A percentile compares a stretch with the other conserved stretches of the same genome.
These are phyloP conservation scores for Branchinecta lynchi DNA, from an alignment of 1,140 invertebrate species.

Conservation along the genomic window DNA sequence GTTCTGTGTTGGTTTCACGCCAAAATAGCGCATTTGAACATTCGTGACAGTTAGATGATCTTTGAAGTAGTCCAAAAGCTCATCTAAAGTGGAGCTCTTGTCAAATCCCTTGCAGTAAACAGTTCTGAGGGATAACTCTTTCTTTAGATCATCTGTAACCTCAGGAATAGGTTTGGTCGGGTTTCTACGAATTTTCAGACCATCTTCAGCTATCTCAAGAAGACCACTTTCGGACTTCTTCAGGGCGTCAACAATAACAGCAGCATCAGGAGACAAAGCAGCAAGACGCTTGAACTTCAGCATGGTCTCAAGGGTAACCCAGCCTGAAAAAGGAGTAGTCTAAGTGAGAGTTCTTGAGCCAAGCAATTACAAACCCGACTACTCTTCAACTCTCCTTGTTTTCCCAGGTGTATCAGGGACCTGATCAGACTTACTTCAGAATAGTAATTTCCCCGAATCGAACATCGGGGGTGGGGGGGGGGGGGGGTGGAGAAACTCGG, in stretches of 20 bases:
- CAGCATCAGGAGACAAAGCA: constrained; percentile 46
- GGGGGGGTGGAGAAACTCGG: too few relatives aligned
- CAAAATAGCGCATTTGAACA: constrained; percentile 53
- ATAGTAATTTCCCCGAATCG: too few relatives aligned
- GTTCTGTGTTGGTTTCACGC: constrained; percentile 43
- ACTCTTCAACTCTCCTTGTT: too few relatives aligned
- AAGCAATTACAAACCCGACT: too few relatives aligned
- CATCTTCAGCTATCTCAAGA: constrained; percentile 63
- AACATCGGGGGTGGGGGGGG: too few relatives aligned
- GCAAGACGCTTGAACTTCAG: constrained; percentile 76
- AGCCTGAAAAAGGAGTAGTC: constrained; percentile 73
- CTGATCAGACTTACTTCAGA: too few relatives aligned
- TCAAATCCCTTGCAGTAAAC: constrained; percentile 84
- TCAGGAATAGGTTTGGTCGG: constrained; percentile 63
- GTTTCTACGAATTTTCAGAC: constrained; percentile 59
- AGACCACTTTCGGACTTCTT: constrained; percentile 54
- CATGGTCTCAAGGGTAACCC: constrained; percentile 68
- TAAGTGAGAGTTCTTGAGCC: constrained; percentile 64
- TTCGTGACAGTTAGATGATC: constrained; percentile 54
- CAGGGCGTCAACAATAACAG: constrained; percentile 55
- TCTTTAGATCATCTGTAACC: constrained; percentile 60
- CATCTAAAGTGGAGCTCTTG: constrained; percentile 43
- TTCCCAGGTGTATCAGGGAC: too few relatives aligned
- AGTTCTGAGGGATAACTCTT: constrained; percentile 55
- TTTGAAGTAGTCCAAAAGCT: constrained; percentile 56